phyloP scores from a whole-genome alignment of 2,113 vertebrate genomes.

The Scartelaos histophorus region DNA sequence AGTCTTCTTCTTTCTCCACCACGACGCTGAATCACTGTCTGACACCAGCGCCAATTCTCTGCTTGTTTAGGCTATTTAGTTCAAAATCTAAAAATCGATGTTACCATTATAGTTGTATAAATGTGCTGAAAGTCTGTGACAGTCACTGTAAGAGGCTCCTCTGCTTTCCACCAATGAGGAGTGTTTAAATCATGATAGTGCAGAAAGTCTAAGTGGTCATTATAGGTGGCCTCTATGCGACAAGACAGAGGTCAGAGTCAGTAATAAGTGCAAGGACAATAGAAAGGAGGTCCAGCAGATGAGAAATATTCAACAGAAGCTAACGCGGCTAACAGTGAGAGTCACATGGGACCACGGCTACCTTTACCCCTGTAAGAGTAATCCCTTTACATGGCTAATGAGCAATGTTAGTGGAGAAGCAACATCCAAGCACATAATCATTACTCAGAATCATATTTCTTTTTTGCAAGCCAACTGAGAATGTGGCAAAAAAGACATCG shows the following conservation, averaged over 20 bases:
- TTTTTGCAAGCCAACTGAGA: background rate
- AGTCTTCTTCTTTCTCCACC: conserved; percentile 23
- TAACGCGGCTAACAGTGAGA: background rate
- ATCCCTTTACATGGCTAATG: conserved; percentile 1
- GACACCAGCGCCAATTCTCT: background rate
- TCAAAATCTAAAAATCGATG: conserved; percentile 12
- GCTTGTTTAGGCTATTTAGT: conserved; percentile 4
- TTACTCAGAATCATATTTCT: background rate
- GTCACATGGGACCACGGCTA: background rate
- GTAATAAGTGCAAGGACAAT: conserved; percentile 9
- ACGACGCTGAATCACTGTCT: conserved; percentile 21
- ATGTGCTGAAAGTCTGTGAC: conserved; percentile 10
- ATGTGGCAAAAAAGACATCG: background rate
- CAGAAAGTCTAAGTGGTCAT: conserved; percentile 10
- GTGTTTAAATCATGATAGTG: conserved; percentile 6
- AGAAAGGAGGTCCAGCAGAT: background rate
- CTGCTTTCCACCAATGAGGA: conserved; percentile 3
- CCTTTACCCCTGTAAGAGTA: background rate
- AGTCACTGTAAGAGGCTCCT: background rate
- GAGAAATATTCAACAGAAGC: conserved; percentile 8
- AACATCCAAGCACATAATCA: background rate
- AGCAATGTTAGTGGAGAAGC: background rate
- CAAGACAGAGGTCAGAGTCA: conserved; percentile 6
- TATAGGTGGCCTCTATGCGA: conserved; percentile 10
- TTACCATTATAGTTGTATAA: conserved; percentile 6